A percentile compares a stretch with the other conserved stretches of the same genome.
phyloP scores from a whole-genome alignment of 2,888 invertebrate genomes.

The Tetramorium bicarinatum region DNA sequence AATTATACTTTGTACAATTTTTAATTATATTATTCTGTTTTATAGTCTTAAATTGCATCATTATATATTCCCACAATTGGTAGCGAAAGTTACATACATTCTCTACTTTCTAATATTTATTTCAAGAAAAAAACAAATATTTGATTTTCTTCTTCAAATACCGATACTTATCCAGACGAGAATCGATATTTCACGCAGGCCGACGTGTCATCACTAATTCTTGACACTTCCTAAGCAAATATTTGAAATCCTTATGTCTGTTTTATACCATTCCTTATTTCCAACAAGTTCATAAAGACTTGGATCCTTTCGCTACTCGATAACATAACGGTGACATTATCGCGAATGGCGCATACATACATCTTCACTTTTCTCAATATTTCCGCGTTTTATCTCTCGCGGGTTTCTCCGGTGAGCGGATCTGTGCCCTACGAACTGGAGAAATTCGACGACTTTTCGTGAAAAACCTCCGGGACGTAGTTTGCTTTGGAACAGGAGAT shows the following conservation, averaged over 20 bases:
- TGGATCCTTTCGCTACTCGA: constrained; percentile 11
- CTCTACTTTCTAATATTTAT: constrained; percentile 34
- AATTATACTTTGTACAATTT: constrained; percentile 15
- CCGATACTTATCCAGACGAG: constrained; percentile 13
- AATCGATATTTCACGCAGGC: constrained; percentile 35
- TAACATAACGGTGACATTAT: constrained; percentile 34
- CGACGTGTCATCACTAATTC: constrained; percentile 46
- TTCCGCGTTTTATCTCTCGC: constrained; percentile 44
- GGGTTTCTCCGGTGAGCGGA: constrained; percentile 38
- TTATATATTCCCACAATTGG: not conserved
- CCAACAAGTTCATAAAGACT: constrained; percentile 30
- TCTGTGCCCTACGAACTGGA: constrained; percentile 40
- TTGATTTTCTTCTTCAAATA: constrained; percentile 35
- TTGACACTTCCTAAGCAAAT: constrained; percentile 43
- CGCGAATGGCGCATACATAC: constrained; percentile 35
- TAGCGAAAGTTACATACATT: constrained; percentile 1
- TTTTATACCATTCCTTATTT: constrained; percentile 24
- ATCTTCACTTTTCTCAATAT: constrained; percentile 53
- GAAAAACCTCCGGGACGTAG: constrained; percentile 69
- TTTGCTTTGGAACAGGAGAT: constrained; percentile 77
- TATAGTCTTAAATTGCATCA: not conserved
- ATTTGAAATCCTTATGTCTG: constrained; percentile 31
- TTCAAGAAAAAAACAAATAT: constrained; percentile 21
- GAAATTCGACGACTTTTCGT: constrained; percentile 69
- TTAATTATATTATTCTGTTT: constrained; percentile 3